Percentiles rank a stretch among this genome's conserved stretches.
Conservation (phyloP, 2,888 invertebrate genomes). For the Heliconius charithonia region DNA sequence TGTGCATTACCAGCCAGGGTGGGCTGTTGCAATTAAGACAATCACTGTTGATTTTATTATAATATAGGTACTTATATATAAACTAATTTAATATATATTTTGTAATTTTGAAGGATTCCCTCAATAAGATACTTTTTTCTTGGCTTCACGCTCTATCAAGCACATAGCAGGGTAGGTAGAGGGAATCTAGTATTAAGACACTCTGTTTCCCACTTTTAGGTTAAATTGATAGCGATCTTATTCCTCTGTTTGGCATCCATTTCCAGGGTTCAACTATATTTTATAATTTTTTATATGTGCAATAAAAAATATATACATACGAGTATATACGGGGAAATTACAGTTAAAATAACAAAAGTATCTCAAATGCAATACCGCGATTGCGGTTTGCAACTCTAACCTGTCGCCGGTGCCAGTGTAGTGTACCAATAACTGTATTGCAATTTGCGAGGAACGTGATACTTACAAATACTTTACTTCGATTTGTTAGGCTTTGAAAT, state of each 20-base stretch:
- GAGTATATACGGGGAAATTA: not conserved
- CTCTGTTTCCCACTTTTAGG: too few relatives aligned
- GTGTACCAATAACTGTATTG: conserved; percentile 15
- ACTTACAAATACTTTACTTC: not conserved
- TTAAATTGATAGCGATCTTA: too few relatives aligned
- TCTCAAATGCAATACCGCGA: conserved; percentile 26
- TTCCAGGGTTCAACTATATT: too few relatives aligned
- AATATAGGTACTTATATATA: not conserved
- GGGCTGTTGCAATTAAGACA: not conserved
- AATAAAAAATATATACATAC: too few relatives aligned
- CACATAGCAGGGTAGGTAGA: too few relatives aligned
- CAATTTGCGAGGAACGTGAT: not conserved
- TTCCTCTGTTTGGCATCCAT: too few relatives aligned
- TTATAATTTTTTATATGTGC: too few relatives aligned
- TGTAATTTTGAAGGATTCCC: too few relatives aligned
- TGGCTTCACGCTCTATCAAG: too few relatives aligned
- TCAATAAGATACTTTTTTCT: too few relatives aligned
- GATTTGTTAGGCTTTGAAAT: not conserved
- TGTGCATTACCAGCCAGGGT: not conserved
- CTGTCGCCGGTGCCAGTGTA: conserved; percentile 13
- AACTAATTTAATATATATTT: too few relatives aligned
- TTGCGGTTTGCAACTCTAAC: conserved; percentile 32
- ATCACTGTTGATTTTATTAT: not conserved
- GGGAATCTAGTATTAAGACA: too few relatives aligned
- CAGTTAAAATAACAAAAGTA: conserved; percentile 26